These are phyloP conservation scores for Poeciliopsis paucimaculata DNA, from an alignment of 2,797 vertebrate species.

Conservation along the genomic window DNA sequence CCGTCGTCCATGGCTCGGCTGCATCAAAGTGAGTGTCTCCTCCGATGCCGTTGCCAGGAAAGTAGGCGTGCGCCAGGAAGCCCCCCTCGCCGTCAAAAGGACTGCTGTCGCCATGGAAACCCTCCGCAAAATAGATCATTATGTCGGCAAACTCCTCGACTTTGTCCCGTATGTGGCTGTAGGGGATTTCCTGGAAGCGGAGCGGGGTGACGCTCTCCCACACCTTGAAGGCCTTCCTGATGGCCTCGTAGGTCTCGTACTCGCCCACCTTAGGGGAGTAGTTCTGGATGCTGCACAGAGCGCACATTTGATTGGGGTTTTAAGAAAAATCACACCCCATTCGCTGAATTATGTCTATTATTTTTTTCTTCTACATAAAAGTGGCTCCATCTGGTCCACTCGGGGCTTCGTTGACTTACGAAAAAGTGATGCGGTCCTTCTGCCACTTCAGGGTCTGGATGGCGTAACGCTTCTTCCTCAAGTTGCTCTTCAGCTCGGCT, in stretches of 20 bases:
- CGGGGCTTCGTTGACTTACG: conserved; percentile 74
- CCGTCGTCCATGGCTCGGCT: conserved; percentile 91
- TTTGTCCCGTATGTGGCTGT: conserved; percentile 85
- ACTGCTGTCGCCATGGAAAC: conserved; percentile 92
- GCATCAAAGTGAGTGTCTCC: conserved; percentile 95
- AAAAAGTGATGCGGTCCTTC: conserved; percentile 88
- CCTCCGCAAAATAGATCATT: conserved; percentile 93
- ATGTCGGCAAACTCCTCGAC: conserved; percentile 90
- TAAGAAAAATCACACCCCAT: background rate
- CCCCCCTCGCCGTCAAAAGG: conserved; percentile 94
- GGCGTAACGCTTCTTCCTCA: conserved; percentile 90
- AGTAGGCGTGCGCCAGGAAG: conserved; percentile 94
- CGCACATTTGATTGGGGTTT: background rate
- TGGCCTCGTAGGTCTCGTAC: conserved; percentile 87
- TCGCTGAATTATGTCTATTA: background rate
- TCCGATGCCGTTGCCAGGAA: conserved; percentile 89
- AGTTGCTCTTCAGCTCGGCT: conserved; percentile 90
- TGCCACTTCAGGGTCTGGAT: conserved; percentile 92
- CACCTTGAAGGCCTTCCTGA: conserved; percentile 88
- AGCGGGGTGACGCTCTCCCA: conserved; percentile 89
- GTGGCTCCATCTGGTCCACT: background rate
- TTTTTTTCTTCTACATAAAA: background rate
- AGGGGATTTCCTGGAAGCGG: conserved; percentile 89
- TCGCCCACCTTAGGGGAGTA: conserved; percentile 93
- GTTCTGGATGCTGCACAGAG: conserved; percentile 89